Evolutionary conservation across 2,113 vertebrate genomes (phyloP).

Genomic region (Cephalophus harveyi): DNA sequence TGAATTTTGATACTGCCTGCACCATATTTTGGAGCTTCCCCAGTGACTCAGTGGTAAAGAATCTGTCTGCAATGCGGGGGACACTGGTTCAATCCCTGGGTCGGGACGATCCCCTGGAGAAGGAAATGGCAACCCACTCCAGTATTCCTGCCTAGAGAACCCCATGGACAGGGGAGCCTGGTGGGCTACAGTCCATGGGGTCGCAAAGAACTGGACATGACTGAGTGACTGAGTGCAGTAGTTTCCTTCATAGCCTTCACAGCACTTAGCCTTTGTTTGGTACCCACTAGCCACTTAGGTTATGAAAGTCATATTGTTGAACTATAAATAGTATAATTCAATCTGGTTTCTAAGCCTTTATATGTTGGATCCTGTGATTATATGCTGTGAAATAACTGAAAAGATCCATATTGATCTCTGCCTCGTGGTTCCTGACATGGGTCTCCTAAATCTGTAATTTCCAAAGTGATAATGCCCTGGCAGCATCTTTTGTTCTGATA

Average conservation of each 20-base stretch:
- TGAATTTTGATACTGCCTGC: fast-evolving
- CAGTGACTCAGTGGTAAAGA: not conserved
- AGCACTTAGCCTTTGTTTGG: not conserved
- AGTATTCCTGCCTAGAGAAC: not conserved
- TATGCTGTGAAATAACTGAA: not conserved
- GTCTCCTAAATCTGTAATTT: not conserved
- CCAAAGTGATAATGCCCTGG: not conserved
- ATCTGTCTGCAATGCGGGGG: not conserved
- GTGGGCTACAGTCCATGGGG: not conserved
- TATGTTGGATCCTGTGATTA: not conserved
- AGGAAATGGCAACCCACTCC: not conserved
- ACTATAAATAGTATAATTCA: no score
- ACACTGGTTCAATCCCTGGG: not conserved
- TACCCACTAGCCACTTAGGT: not conserved
- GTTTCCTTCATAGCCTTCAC: not conserved
- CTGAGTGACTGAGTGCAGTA: not conserved
- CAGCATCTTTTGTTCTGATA: not conserved
- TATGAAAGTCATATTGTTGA: not conserved
- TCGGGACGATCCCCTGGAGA: not conserved
- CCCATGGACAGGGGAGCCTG: not conserved
- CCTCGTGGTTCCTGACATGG: not conserved
- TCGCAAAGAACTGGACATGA: fast-evolving
- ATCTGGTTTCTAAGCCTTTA: not conserved
- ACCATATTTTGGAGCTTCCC: not conserved
- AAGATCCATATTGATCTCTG: not conserved